Evolutionary conservation across 2,113 vertebrate species (phyloP), one percentile per base, ranked within the genome.

Genomic region (Mola mola): DNA sequence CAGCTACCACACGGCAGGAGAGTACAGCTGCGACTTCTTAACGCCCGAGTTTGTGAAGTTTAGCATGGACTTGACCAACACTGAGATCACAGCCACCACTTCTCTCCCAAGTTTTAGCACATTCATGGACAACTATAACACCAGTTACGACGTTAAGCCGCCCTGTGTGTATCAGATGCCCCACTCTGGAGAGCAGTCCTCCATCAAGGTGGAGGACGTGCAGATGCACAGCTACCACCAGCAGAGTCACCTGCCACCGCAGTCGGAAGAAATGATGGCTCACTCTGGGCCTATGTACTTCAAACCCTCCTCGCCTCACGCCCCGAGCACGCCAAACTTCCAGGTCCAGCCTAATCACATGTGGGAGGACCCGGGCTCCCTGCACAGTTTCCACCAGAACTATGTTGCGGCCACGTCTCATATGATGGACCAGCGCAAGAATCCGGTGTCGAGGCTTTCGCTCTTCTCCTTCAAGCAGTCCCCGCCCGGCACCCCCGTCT

Each of bases 1-100:
- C 95, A 93, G 93, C 90, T 98, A 98, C 94, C 96, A 97, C 93
- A 92, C 95, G 80, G 94, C 95, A 81, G 96, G 96, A 93, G 96
- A 98, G 72, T 98, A 97, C 95, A 98, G 95, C 96, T 98, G 96
- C 93, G 97, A 98, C 89, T 99, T 98, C 94, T 82, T 98, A 87
- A 98, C 96, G 49, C 96, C 97, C 58, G 97, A 99, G 94, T 99
- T 98, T 81, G 97, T 98, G 84, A 99, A 99, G 95, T 99, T 99
- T 94, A 98, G 96, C 93, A 99, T 99, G 97, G 97, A 99, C 94
- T 95, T 98, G 91, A 99, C 96, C 95, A 99, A 98, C 93, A 98
- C 97, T 66, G 97, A 99, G 89, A 98, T 99, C 93, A 96, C 96
- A 73, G 96, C 97, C 81, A 98, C 97, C 77, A 98, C 97, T 80